Evolutionary conservation across 2,888 invertebrate species (phyloP).

Genomic region (Morpho achilles): DNA sequence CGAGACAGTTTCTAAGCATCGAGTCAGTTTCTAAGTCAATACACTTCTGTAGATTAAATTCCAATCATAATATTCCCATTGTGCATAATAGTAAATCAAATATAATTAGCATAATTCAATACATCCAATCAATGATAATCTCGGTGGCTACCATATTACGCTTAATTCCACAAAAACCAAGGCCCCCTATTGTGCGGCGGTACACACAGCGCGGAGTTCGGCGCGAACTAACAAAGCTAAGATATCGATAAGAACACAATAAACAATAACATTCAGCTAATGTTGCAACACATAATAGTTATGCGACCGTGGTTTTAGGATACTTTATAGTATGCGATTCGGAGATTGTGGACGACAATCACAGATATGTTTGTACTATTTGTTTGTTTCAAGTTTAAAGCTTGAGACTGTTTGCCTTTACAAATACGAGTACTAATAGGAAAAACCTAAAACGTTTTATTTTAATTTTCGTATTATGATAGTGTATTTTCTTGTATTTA

Average conservation of each 20-base stretch:
- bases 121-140: conserved; percentile 25
- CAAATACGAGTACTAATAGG: no score
- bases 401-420: no score
- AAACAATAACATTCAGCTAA: conserved; percentile 72
- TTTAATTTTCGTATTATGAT: no score
- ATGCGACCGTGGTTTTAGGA: conserved; percentile 52
- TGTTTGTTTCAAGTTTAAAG: no score
- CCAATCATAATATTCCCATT: conserved; percentile 1
- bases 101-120: conserved; percentile 20
- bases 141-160: conserved; percentile 39
- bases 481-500: no score
- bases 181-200: conserved; percentile 54
- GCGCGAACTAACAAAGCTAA: conserved; percentile 54
- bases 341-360: not conserved
- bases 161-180: conserved; percentile 59
- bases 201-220: conserved; percentile 36
- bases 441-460: no score
- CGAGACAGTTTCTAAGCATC: no score
- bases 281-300: conserved; percentile 54
- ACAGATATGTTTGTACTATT: no score
- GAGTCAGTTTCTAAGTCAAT: no score
- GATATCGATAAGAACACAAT: conserved; percentile 76
- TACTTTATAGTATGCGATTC: conserved; percentile 37
- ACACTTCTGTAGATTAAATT: no score
- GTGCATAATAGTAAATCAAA: conserved; percentile 4